These are phyloP conservation scores for Encarsia formosa DNA, from an alignment of 2,888 invertebrate species.

Conservation along the genomic window DNA sequence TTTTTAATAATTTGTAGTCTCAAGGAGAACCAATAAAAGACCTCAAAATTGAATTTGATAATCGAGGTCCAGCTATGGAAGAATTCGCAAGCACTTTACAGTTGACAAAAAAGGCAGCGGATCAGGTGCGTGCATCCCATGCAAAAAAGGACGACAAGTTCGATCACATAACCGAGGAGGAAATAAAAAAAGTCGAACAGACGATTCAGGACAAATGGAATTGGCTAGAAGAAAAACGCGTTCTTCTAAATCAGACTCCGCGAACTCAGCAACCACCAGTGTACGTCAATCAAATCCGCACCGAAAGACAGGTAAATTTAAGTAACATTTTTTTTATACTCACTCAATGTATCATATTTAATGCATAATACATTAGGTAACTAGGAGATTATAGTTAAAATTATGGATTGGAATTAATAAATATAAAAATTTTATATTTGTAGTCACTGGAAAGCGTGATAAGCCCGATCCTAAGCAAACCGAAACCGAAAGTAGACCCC, in stretches of 20 bases:
- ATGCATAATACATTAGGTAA: no score
- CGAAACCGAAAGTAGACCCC: slow-evolving; percentile 77
- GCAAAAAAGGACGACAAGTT: slow-evolving; percentile 65
- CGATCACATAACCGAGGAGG: slow-evolving; percentile 76
- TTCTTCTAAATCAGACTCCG: slow-evolving; percentile 61
- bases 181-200: slow-evolving; percentile 73
- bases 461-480: slow-evolving; percentile 78
- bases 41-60: slow-evolving; percentile 75
- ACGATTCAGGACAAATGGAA: slow-evolving; percentile 57
- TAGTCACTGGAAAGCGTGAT: slow-evolving; percentile 57
- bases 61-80: slow-evolving; percentile 75
- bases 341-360: no score
- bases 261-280: slow-evolving; percentile 72
- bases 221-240: slow-evolving; percentile 79
- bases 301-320: slow-evolving; percentile 74
- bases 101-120: slow-evolving; percentile 74
- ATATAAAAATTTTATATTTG: slow-evolving; percentile 6
- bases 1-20: slow-evolving; percentile 61
- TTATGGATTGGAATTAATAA: no score
- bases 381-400: no score
- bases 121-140: slow-evolving; percentile 57
- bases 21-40: slow-evolving; percentile 87
- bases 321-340: no score
- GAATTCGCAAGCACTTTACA: slow-evolving; percentile 75
- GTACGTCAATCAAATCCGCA: slow-evolving; percentile 73